Evolutionary conservation across 2,113 vertebrate species (phyloP), one percentile per base, ranked within the genome.

Genomic region (Microcebus lehilahytsara): DNA sequence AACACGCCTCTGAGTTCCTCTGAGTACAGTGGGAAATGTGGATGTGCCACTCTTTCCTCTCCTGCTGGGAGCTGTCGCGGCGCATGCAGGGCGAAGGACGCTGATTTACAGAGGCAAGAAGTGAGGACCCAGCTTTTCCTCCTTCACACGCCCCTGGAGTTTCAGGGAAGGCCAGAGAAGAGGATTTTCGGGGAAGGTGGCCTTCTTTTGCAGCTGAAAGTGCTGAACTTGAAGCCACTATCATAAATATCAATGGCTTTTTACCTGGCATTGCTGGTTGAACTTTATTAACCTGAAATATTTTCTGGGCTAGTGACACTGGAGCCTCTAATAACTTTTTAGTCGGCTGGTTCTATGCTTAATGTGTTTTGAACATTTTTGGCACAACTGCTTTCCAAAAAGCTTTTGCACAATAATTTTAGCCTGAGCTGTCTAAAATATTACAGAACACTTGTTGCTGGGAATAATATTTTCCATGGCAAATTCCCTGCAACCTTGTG

Each of bases 281-380:
- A 97, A 97, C 67, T 74, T 96, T 95, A 96, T 95, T 97, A 97
- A 97, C 91, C 96, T 92, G 91, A 89, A 87, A 85, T 97, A 77
- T 89, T 97, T 98, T 88, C 92, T 95, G 89, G 91, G 72, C 66
- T 91, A 49, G 77, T 80, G 74, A 97, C 92, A 49, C 62, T 37
- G 64, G 53, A 89, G 75, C 56, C 87, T 81, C 79, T 88, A 94
- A 95, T 96, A 95, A 95, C 81, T 81, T 97, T 94, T 97, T 88
- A 96, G 77, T 53, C 27, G 2, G 77, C 79, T 94, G 67, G 75
- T 83, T 97, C 46, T 25, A 34, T 85, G 69, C 42, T 95, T 96
- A 93, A 96, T 95, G 72, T 80, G 22, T 97, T 97, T 95, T 93
- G 94, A 96, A 91, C 78, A 93, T 87, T 97, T 95, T 85, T 40